Evolutionary conservation across 2,888 invertebrate genomes (phyloP).

Genomic region (Tanytarsus gracilentus): DNA sequence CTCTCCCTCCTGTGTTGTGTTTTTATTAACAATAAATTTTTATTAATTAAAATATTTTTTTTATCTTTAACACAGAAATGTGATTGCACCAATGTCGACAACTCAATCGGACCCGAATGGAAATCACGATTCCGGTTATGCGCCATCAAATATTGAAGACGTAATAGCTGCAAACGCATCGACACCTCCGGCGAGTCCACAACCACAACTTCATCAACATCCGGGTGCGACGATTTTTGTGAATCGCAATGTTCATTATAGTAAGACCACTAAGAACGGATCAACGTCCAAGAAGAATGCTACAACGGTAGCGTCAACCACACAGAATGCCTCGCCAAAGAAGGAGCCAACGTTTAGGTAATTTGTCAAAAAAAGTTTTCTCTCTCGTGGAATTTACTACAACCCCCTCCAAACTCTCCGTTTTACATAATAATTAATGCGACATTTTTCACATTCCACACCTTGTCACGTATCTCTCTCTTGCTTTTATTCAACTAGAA

Average conservation of each 20-base stretch:
- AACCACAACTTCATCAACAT: too few species aligned
- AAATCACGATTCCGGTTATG: conserved; percentile 78
- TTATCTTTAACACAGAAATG: conserved; percentile 42
- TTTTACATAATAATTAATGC: too few species aligned
- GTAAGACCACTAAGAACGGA: conserved; percentile 27
- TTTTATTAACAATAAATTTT: too few species aligned
- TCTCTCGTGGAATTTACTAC: neutral
- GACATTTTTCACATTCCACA: neutral
- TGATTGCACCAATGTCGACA: conserved; percentile 49
- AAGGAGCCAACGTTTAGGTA: conserved; percentile 41
- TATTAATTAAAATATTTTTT: too few species aligned
- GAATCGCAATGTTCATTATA: conserved; percentile 22
- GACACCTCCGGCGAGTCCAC: conserved; percentile 47
- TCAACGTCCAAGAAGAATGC: conserved; percentile 26
- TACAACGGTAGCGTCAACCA: conserved; percentile 25
- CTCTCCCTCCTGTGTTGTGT: too few species aligned
- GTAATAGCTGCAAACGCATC: conserved; percentile 46
- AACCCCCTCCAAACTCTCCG: too few species aligned
- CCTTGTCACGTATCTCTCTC: neutral
- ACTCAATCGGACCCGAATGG: conserved; percentile 64
- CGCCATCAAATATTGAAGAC: conserved; percentile 52
- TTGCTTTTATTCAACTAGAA: neutral
- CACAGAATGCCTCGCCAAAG: conserved; percentile 37
- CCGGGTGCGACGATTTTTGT: conserved; percentile 39
- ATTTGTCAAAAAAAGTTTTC: neutral